Percentiles rank a stretch among this genome's conserved stretches.
Conservation (phyloP, 2,888 invertebrate genomes). For the Pyrochroa serraticornis region DNA sequence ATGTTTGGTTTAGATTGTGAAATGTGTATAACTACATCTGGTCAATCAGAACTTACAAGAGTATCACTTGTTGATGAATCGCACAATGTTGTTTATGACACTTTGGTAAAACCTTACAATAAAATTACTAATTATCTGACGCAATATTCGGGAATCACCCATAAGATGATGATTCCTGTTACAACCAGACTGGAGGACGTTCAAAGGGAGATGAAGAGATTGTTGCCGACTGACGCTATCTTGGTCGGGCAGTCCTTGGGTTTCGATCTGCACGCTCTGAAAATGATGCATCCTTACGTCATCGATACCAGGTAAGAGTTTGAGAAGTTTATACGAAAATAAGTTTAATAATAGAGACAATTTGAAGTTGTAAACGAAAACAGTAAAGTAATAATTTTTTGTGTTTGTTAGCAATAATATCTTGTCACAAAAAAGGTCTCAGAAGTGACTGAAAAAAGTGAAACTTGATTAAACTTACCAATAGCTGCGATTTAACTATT, state of each 20-base stretch:
- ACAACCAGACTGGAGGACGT: constrained; percentile 81
- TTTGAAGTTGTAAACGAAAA: too few species aligned
- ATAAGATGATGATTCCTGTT: constrained; percentile 72
- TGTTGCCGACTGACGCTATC: constrained; percentile 91
- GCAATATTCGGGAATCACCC: constrained; percentile 68
- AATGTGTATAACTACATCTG: constrained; percentile 80
- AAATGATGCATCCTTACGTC: constrained; percentile 97
- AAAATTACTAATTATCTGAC: constrained; percentile 87
- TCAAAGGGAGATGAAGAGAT: constrained; percentile 70
- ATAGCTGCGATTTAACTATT: too few species aligned
- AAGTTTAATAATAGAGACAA: background rate
- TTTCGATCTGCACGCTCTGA: constrained; percentile 85
- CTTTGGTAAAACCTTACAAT: constrained; percentile 84
- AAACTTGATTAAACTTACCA: too few species aligned
- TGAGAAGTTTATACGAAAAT: background rate
- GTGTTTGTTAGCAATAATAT: too few species aligned
- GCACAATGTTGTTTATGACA: constrained; percentile 78
- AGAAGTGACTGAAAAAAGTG: too few species aligned
- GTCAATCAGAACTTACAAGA: constrained; percentile 79
- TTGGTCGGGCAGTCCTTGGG: constrained; percentile 94
- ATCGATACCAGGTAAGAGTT: constrained; percentile 75
- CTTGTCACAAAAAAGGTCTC: too few species aligned
- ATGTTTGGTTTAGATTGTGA: constrained; percentile 95
- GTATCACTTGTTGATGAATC: constrained; percentile 88
- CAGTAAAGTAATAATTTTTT: too few species aligned